Conservation (phyloP, 2,113 vertebrate species). For the Orthonyx spaldingii region DNA sequence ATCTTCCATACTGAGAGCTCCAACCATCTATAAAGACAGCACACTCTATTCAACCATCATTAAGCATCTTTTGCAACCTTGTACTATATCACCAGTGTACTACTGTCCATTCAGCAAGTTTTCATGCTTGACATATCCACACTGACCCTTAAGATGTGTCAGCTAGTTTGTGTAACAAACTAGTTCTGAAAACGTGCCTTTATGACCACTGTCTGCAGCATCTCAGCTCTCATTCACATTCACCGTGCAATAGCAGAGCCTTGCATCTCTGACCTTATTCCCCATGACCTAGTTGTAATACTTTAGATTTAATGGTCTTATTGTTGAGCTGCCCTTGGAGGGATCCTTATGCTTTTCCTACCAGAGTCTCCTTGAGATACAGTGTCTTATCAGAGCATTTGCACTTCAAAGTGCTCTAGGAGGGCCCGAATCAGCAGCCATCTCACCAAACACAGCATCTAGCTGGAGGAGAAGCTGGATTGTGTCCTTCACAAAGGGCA, state of each 20-base stretch:
- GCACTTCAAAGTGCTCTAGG: neutral
- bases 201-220: neutral
- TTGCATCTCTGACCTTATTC: slow-evolving; percentile 38
- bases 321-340: slow-evolving; percentile 39
- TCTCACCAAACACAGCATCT: neutral
- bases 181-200: slow-evolving; percentile 2
- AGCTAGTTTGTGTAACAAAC: slow-evolving; percentile 44
- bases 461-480: neutral
- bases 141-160: slow-evolving; percentile 18
- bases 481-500: neutral
- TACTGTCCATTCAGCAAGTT: slow-evolving; percentile 30
- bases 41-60: neutral
- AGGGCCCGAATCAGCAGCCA: neutral
- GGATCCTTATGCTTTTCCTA: neutral
- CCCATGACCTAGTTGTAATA: neutral
- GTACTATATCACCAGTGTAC: neutral
- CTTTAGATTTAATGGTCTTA: slow-evolving; percentile 32
- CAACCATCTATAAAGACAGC: neutral
- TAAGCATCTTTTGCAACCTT: slow-evolving; percentile 3
- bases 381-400: neutral
- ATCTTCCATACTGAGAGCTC: neutral
- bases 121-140: slow-evolving; percentile 25
- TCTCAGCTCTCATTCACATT: slow-evolving; percentile 31
- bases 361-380: neutral
- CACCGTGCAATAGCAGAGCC: neutral